These are phyloP conservation scores for Gastracanthus pulcherrimus DNA, from an alignment of 2,888 invertebrate genomes.

Conservation along the genomic window DNA sequence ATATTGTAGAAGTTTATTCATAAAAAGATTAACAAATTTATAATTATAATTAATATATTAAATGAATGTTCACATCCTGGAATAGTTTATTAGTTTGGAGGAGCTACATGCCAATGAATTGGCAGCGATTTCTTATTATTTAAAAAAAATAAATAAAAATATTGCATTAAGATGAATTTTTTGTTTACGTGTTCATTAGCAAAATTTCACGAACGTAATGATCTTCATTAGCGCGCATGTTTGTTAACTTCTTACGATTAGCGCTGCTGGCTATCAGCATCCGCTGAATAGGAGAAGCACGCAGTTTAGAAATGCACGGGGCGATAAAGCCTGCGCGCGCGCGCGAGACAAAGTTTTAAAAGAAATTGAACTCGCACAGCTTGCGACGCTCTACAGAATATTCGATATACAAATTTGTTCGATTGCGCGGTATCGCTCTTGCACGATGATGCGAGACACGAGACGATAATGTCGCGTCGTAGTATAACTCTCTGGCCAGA, in stretches of 20 bases:
- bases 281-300: background rate
- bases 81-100: too few relatives aligned
- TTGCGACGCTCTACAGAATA: too few relatives aligned
- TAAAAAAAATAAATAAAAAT: too few relatives aligned
- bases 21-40: too few relatives aligned
- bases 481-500: background rate
- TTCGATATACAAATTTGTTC: constrained; percentile 15
- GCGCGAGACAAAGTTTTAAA: background rate
- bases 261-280: background rate
- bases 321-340: background rate
- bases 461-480: constrained; percentile 31
- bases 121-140: too few relatives aligned
- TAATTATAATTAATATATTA: too few relatives aligned
- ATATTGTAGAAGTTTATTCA: too few relatives aligned
- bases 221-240: background rate
- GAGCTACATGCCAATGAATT: too few relatives aligned
- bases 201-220: background rate
- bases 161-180: too few relatives aligned
- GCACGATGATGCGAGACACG: too few relatives aligned
- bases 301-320: constrained; percentile 10
- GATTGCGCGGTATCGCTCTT: background rate
- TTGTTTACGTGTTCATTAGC: background rate
- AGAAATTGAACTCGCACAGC: constrained; percentile 5
- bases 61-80: too few relatives aligned
- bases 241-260: constrained; percentile 35